Evolutionary conservation across 2,113 vertebrate genomes (phyloP), one percentile per base, ranked within the genome.

Genomic region (Otus sunia): DNA sequence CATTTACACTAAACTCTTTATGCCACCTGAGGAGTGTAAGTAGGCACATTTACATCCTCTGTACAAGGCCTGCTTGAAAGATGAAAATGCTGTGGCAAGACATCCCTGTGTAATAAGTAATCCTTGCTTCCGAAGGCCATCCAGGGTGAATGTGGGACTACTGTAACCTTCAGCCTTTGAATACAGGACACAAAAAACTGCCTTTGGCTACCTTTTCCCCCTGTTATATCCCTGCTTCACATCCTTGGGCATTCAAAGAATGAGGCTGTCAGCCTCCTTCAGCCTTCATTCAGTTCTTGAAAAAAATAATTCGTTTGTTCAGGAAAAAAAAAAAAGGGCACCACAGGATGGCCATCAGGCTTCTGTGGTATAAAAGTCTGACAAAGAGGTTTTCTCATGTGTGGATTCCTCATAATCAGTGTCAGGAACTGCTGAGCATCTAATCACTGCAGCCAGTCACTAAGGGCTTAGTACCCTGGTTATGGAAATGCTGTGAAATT

Each of bases 71-170:
- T 73, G 32, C 75, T 59, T 84, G 69, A 74, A 86, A 89, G 72
- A 89, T 43, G 83, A 91, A 96, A 94, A 91, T 71, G 73, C 73
- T 87, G 62, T 53, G 64, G 73, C 34, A 82, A 85, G 50, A 67
- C 60, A 63, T 60, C 43, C 26, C 41, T 55, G 63, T 88, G 66
- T 95, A 96, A 96, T 96, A 59, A 94, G 78, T 95, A 96, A 96
- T 66, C 90, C n/a, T 79, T 47, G 45, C 67, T 96, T 85, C 78
- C 71, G 76, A 88, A 93, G 94, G 93, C 81, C 92, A 92, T 60
- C 80, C 45, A 30, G 63, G 92, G 93, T 93, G 60, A 88, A 47
- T 3, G 11, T 17, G 36, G 74, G 78, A 75, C 60, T 75, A 45
- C 20, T 73, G 59, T 90, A 96, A 93, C 81, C 85, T 95, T 90